phyloP scores from a whole-genome alignment of 37 sponge, comb jelly and placozoan genomes.

The Geodia barretti region DNA sequence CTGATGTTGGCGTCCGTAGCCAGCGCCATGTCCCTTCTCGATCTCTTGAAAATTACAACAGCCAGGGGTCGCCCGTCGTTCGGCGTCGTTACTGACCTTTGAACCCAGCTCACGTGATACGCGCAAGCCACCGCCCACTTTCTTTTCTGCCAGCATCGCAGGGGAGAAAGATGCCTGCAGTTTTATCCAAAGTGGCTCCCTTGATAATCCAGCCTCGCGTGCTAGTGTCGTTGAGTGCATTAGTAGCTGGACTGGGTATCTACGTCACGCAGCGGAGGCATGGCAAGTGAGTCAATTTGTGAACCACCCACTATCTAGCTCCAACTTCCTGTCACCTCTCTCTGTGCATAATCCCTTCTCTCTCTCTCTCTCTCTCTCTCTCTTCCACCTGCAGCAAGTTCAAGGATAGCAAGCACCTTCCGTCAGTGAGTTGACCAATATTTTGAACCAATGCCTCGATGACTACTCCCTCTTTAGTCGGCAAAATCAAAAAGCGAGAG shows the following conservation, averaged over 20 bases:
- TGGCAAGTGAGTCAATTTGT: not conserved
- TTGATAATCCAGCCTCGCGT: not conserved
- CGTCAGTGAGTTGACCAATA: not conserved
- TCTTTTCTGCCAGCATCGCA: too few species aligned
- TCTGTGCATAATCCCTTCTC: not conserved
- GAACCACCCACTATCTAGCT: too few species aligned
- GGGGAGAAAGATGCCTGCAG: not conserved
- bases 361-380: not conserved
- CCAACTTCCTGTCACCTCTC: not conserved
- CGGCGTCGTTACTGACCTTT: too few species aligned
- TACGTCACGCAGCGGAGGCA: slow-evolving; percentile 11
- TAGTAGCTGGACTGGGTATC: slow-evolving; percentile 16
- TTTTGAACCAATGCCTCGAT: not conserved
- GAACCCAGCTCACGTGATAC: too few species aligned
- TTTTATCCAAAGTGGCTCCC: not conserved
- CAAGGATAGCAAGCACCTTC: slow-evolving; percentile 6
- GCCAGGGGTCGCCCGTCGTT: too few species aligned
- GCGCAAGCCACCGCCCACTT: too few species aligned
- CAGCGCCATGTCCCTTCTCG: not conserved
- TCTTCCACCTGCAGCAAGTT: slow-evolving; percentile 19
- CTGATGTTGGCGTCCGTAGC: slow-evolving; percentile 4
- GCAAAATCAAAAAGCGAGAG: too few species aligned
- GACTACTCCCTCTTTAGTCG: not conserved
- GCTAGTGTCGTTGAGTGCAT: not conserved
- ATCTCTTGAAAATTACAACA: too few species aligned